Conservation (phyloP, 2,888 invertebrate genomes). For the Choreutis nemorana region DNA sequence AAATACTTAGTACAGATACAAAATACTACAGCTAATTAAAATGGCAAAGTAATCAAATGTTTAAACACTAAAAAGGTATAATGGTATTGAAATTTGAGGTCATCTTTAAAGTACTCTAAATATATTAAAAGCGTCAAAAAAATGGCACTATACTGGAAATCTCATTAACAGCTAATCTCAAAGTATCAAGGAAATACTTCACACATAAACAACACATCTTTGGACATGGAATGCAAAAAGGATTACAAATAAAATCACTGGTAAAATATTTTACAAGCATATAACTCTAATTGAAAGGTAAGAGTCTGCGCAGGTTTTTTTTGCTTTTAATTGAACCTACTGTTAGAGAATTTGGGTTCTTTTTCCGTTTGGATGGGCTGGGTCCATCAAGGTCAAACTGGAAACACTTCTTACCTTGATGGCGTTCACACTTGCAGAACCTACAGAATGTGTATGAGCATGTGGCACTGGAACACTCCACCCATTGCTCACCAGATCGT, state of each 20-base stretch:
- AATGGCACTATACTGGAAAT: conserved; percentile 23
- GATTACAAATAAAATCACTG: conserved; percentile 19
- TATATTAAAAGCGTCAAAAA: conserved; percentile 12
- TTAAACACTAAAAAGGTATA: too few relatives aligned
- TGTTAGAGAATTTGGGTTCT: conserved; percentile 26
- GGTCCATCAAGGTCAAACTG: conserved; percentile 51
- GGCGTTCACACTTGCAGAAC: conserved; percentile 46
- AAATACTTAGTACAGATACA: too few relatives aligned
- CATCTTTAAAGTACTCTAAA: too few relatives aligned
- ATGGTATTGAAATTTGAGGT: too few relatives aligned
- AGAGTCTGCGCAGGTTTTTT: conserved; percentile 47
- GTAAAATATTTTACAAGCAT: too few relatives aligned
- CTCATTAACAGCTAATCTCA: conserved; percentile 14
- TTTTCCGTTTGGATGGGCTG: conserved; percentile 58
- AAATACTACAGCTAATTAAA: too few relatives aligned
- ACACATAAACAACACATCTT: conserved; percentile 19
- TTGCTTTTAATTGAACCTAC: conserved; percentile 50
- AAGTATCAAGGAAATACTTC: conserved; percentile 13
- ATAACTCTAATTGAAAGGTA: too few relatives aligned
- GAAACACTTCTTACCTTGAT: conserved; percentile 44
- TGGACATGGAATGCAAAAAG: conserved; percentile 46
- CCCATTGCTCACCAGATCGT: conserved; percentile 56
- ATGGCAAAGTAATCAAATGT: too few relatives aligned
- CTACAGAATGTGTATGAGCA: conserved; percentile 63
- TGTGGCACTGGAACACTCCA: conserved; percentile 52